Conservation (phyloP, 2,888 invertebrate species). For the Ichneumon xanthorius region DNA sequence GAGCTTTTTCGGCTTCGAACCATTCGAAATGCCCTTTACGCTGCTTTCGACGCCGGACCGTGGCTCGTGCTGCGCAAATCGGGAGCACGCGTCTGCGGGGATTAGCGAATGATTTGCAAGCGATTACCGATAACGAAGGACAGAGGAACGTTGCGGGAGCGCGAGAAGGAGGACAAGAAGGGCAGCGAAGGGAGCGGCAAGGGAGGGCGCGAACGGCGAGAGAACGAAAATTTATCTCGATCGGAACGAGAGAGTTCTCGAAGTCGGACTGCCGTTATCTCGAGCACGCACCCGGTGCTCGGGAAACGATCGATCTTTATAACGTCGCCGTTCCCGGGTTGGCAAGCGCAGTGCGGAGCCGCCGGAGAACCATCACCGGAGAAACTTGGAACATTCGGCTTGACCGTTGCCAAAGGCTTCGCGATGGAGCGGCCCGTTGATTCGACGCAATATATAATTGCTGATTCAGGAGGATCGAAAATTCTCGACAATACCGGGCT, state of each 20-base stretch:
- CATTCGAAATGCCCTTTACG: not conserved
- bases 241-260: slow-evolving; percentile 73
- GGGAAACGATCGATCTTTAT: slow-evolving; percentile 71
- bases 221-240: slow-evolving; percentile 80
- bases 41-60: not conserved
- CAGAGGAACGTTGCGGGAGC: slow-evolving; percentile 69
- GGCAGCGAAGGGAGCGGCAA: slow-evolving; percentile 5
- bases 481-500: slow-evolving; percentile 46
- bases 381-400: slow-evolving; percentile 26
- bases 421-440: slow-evolving; percentile 50
- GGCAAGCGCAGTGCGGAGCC: slow-evolving; percentile 28
- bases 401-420: slow-evolving; percentile 57
- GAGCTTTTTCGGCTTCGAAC: slow-evolving; percentile 4
- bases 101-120: slow-evolving; percentile 80
- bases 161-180: slow-evolving; percentile 1
- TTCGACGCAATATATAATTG: slow-evolving; percentile 53
- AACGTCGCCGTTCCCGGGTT: slow-evolving; percentile 65
- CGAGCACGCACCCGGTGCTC: slow-evolving; percentile 72
- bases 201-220: slow-evolving; percentile 39
- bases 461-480: slow-evolving; percentile 63
- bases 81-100: slow-evolving; percentile 73
- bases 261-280: slow-evolving; percentile 71
- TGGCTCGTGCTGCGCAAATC: not conserved
- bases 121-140: slow-evolving; percentile 79
- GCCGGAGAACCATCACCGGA: not conserved